Evolutionary conservation across 2,888 invertebrate genomes (phyloP), one percentile per base, ranked within the genome.

Genomic region (Eudasyphora cyanicolor): DNA sequence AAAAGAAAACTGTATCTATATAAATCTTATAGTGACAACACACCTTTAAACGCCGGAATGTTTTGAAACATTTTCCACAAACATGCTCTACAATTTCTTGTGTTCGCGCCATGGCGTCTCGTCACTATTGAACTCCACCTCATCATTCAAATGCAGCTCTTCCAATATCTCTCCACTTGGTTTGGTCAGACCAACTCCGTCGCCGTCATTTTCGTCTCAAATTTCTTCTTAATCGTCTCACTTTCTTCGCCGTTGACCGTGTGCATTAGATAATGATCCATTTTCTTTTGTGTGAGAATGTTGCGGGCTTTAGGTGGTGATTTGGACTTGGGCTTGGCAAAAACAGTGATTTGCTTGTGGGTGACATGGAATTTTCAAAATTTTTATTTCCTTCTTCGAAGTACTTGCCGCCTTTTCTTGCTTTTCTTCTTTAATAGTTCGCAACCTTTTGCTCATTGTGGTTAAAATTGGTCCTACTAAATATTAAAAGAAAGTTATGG

Each of bases 1-100:
- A n/a, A n/a, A n/a, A n/a, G n/a, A n/a, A n/a, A n/a, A n/a, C n/a
- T n/a, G n/a, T n/a, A n/a, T n/a, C n/a, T n/a, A n/a, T n/a, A n/a
- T n/a, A n/a, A n/a, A n/a, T n/a, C n/a, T n/a, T n/a, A n/a, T n/a
- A n/a, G n/a, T n/a, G n/a, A n/a, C n/a, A 51, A 87, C 86, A 86
- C 85, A 89, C 89, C 82, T 84, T 89, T 10, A 92, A 84, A 2
- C 90, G 87, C 6, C 89, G 87, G 83, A 92, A 92, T n/a, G 89
- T 88, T 80, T 89, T 90, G 77, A 88, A 90, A 82, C 92, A 92
- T 81, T 91, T 92, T 14, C 91, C 91, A 38, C 92, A 92, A n/a
- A 92, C 89, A 83, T 92, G 92, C 78, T 92, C 92, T 3, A 91
- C 86, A 60, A 91, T 88, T 76, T 92, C 92, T 54, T 90, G 88